phyloP scores from a whole-genome alignment of 35 echinoderm and acorn worm genomes.

The Antedon bifida region DNA sequence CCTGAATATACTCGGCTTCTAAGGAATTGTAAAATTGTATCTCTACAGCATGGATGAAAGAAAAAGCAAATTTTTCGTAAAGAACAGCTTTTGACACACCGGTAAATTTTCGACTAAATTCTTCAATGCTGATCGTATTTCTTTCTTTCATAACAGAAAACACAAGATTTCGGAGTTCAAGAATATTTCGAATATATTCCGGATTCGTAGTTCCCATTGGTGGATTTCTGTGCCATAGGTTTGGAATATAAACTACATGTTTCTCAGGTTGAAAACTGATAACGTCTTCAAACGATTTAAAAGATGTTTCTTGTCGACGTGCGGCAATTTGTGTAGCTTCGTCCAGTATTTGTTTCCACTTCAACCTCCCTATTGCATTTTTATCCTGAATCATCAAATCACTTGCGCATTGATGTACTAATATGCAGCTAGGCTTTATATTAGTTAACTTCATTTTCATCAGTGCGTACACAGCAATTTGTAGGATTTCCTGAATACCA shows the following conservation, averaged over 20 bases:
- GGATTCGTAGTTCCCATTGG: background rate
- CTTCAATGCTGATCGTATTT: background rate
- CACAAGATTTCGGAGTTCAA: background rate
- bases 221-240: conserved; percentile 12
- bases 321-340: conserved; percentile 1
- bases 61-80: conserved; percentile 29
- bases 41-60: conserved; percentile 4
- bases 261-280: conserved; percentile 19
- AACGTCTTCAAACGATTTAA: conserved; percentile 8
- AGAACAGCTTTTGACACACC: conserved; percentile 25
- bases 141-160: background rate
- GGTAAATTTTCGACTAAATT: background rate
- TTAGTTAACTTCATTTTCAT: conserved; percentile 13
- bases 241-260: conserved; percentile 17
- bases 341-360: background rate
- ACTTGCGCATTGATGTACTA: conserved; percentile 11
- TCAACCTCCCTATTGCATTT: background rate
- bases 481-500: conserved; percentile 21
- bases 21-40: background rate
- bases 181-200: background rate
- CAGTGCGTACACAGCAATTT: conserved; percentile 21
- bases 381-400: conserved; percentile 7
- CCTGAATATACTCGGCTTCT: background rate
- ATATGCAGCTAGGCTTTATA: conserved; percentile 9
- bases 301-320: background rate